Evolutionary conservation across 2,113 vertebrate genomes (phyloP).

Genomic region (Oophaga pumilio): DNA sequence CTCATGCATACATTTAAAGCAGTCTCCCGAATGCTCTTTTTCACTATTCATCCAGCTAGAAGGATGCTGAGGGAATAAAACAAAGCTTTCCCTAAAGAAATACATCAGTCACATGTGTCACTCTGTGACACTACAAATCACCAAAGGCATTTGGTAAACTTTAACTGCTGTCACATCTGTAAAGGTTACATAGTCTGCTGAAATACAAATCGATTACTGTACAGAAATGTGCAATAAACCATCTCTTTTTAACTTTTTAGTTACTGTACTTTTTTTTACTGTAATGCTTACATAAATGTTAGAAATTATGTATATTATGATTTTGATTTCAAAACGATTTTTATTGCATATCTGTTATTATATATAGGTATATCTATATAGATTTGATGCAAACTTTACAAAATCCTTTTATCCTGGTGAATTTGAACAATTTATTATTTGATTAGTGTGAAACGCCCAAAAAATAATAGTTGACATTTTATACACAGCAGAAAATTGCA

Average conservation of each 20-base stretch:
- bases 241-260: conserved; percentile 10
- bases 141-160: conserved; percentile 69
- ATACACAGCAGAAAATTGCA: no score
- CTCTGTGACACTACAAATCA: conserved; percentile 67
- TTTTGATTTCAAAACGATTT: background rate
- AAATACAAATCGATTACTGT: conserved; percentile 60
- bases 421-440: no score
- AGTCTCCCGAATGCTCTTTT: background rate
- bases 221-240: conserved; percentile 29
- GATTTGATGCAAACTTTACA: no score
- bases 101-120: conserved; percentile 66
- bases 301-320: background rate
- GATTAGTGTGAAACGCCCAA: no score
- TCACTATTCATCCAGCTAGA: conserved; percentile 11
- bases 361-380: no score
- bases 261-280: background rate
- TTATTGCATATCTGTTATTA: no score
- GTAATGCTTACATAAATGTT: background rate
- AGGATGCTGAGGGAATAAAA: conserved; percentile 31
- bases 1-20: background rate
- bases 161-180: conserved; percentile 66
- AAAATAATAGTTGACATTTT: no score
- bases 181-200: conserved; percentile 64
- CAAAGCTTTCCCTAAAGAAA: conserved; percentile 60
- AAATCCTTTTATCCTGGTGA: no score